phyloP scores from a whole-genome alignment of 2,797 vertebrate species.

The Podargus strigoides region DNA sequence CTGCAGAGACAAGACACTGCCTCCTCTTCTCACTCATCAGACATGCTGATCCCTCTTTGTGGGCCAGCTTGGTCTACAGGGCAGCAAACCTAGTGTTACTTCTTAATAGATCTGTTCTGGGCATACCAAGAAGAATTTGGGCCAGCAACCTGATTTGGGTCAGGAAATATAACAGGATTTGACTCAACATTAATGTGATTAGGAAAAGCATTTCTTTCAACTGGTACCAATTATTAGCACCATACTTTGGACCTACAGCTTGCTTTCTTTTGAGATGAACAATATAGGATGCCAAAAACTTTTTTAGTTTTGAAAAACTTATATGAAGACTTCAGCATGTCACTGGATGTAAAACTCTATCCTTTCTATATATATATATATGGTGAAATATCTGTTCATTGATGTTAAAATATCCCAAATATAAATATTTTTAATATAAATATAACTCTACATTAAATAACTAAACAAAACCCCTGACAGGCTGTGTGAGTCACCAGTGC shows the following conservation, averaged over 20 bases:
- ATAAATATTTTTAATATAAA: constrained; percentile 1
- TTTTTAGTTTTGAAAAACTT: not conserved
- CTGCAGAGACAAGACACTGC: not conserved
- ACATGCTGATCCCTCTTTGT: fast-evolving
- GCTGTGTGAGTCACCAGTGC: constrained; percentile 3
- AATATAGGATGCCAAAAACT: not conserved
- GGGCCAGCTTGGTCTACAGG: not conserved
- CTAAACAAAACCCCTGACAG: not conserved
- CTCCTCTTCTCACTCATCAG: not conserved
- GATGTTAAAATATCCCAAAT: not conserved
- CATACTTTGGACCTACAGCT: not conserved
- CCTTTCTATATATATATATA: not conserved
- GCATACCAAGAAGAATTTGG: not conserved
- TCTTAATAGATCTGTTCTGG: not conserved
- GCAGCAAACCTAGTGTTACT: not conserved
- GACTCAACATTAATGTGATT: not conserved
- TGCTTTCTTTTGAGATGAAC: not conserved
- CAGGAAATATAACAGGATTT: not conserved
- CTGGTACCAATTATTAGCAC: not conserved
- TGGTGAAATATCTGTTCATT: not conserved
- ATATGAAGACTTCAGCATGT: not conserved
- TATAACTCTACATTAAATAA: not conserved
- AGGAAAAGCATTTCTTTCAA: not conserved
- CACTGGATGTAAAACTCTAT: not conserved
- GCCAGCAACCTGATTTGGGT: not conserved